Evolutionary conservation across 2,888 invertebrate species (phyloP).

Genomic region (Drosophila borborema): DNA sequence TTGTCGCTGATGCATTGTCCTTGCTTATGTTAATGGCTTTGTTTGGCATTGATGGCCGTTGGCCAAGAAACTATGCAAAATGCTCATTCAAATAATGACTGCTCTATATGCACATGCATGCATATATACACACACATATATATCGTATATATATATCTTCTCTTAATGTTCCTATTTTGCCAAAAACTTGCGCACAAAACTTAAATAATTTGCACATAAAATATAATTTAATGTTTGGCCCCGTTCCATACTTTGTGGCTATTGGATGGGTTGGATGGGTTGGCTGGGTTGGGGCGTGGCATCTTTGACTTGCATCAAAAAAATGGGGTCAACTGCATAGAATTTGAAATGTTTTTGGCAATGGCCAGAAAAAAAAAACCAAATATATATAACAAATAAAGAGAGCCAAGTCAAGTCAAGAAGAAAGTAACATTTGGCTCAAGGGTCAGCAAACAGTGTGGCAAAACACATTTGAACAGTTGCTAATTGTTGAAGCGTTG

Average conservation of each 20-base stretch:
- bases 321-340: slow-evolving; percentile 63
- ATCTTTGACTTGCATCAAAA: slow-evolving; percentile 16
- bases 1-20: slow-evolving; percentile 21
- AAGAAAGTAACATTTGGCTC: slow-evolving; percentile 20
- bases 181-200: slow-evolving; percentile 67
- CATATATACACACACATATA: background rate
- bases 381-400: too few relatives aligned
- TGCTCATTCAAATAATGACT: slow-evolving; percentile 59
- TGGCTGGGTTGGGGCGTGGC: background rate
- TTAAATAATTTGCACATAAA: slow-evolving; percentile 77
- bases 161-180: slow-evolving; percentile 72
- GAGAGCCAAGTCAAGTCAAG: slow-evolving; percentile 1
- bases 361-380: too few relatives aligned
- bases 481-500: background rate
- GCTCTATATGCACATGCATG: background rate
- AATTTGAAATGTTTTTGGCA: slow-evolving; percentile 59
- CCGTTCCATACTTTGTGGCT: background rate
- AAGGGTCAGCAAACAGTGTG: slow-evolving; percentile 19
- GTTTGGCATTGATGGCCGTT: slow-evolving; percentile 69
- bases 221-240: slow-evolving; percentile 73
- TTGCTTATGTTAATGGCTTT: slow-evolving; percentile 74
- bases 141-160: slow-evolving; percentile 12
- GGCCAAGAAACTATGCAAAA: slow-evolving; percentile 59
- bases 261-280: background rate
- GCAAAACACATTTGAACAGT: background rate